These are phyloP conservation scores for Delia radicum DNA, from an alignment of 1,140 invertebrate species.

Conservation along the genomic window DNA sequence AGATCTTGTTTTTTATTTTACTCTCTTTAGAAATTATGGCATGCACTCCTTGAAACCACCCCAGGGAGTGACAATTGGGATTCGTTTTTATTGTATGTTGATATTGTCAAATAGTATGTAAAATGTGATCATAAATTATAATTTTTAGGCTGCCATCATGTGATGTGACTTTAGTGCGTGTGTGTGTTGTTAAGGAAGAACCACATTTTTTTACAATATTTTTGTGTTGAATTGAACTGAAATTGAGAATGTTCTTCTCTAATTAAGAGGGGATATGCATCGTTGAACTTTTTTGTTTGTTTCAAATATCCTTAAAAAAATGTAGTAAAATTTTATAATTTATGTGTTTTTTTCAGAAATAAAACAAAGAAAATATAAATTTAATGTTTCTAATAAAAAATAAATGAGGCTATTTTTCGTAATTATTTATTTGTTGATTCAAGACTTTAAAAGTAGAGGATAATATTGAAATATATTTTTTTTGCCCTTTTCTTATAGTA, in stretches of 20 bases:
- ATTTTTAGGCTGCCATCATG: background rate
- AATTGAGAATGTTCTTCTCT: background rate
- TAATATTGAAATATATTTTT: no score
- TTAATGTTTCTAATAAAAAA: background rate
- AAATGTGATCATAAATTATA: constrained; percentile 19
- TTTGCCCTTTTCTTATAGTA: no score
- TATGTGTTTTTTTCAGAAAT: background rate
- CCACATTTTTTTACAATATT: background rate
- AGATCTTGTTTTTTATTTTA: background rate
- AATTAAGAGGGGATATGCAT: constrained; percentile 23
- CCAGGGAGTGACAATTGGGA: constrained; percentile 17
- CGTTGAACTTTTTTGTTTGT: background rate
- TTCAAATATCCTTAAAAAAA: background rate
- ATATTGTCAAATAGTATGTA: constrained; percentile 16
- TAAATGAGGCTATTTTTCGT: background rate
- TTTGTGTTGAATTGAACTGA: background rate
- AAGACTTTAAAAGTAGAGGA: no score
- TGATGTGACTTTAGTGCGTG: background rate
- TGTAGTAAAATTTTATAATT: constrained; percentile 3
- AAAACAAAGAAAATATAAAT: background rate
- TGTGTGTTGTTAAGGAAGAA: background rate
- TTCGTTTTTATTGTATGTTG: constrained; percentile 3
- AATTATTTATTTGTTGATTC: background rate
- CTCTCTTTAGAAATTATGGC: background rate
- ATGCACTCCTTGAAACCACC: background rate